phyloP scores from a whole-genome alignment of 2,113 vertebrate species.

The Ascaphus truei region DNA sequence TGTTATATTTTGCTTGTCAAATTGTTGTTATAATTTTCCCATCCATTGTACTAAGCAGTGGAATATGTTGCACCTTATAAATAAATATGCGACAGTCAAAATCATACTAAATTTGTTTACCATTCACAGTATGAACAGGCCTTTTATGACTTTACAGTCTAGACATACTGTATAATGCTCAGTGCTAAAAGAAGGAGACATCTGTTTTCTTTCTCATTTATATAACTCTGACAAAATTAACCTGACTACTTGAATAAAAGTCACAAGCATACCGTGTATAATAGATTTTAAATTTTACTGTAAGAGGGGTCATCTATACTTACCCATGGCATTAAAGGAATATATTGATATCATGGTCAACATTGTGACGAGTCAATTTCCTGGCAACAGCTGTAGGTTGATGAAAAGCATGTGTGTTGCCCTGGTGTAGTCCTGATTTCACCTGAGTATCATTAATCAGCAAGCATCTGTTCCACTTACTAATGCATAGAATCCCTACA shows the following conservation, averaged over 20 bases:
- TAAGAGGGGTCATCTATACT: no score
- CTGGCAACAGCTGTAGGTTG: constrained; percentile 41
- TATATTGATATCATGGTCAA: neutral
- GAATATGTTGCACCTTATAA: no score
- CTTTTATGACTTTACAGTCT: neutral
- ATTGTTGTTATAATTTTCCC: no score
- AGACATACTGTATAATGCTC: neutral
- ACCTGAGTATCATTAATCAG: constrained; percentile 35
- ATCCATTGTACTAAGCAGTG: no score
- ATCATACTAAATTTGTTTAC: neutral
- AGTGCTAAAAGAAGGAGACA: neutral
- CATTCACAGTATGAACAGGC: neutral
- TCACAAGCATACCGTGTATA: neutral
- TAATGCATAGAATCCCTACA: neutral
- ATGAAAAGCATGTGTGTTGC: constrained; percentile 40
- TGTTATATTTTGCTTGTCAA: no score
- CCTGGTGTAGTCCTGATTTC: constrained; percentile 36
- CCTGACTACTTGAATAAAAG: neutral
- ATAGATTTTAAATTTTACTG: no score
- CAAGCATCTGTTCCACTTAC: constrained; percentile 27
- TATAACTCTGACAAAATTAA: neutral
- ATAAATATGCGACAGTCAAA: no score
- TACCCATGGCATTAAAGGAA: no score
- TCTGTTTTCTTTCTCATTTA: neutral
- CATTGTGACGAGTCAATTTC: fast-evolving